Percentiles rank a stretch among this genome's conserved stretches.
phyloP scores from a whole-genome alignment of 2,797 vertebrate genomes.

The Falco peregrinus region DNA sequence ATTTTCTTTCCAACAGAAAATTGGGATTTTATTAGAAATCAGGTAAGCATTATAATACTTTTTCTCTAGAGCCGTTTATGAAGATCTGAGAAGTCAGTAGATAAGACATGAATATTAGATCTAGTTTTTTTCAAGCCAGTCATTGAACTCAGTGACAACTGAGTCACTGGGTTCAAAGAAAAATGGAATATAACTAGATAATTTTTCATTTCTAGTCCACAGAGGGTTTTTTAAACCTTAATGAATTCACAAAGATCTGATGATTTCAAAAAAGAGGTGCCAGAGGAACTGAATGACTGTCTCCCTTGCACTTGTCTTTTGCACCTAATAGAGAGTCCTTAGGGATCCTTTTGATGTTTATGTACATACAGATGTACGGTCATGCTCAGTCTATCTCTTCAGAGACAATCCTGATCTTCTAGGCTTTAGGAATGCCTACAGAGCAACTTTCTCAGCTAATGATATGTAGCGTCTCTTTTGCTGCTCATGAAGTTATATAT shows the following conservation, averaged over 20 bases:
- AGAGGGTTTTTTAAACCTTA: not conserved
- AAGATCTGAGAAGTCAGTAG: not conserved
- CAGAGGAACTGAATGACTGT: not conserved
- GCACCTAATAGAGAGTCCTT: not conserved
- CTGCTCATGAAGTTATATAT: not conserved
- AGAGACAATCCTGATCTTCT: not conserved
- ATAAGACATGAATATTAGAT: not conserved
- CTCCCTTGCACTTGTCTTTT: not conserved
- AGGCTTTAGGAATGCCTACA: not conserved
- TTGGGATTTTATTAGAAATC: not conserved
- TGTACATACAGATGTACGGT: accelerated
- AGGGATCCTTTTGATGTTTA: not conserved
- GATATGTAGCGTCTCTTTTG: not conserved
- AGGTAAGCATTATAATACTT: not conserved
- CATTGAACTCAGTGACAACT: not conserved
- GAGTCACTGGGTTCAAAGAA: not conserved
- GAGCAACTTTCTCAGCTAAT: not conserved
- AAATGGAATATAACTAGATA: not conserved
- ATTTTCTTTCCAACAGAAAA: not conserved
- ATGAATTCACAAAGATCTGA: not conserved
- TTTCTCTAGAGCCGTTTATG: not conserved
- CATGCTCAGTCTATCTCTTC: not conserved
- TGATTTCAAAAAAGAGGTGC: not conserved
- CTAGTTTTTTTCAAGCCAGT: not conserved
- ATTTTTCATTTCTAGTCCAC: not conserved